Evolutionary conservation across 1,140 invertebrate species (phyloP), one percentile per base, ranked within the genome.

Genomic region (Yoshiicerus persimilis): DNA sequence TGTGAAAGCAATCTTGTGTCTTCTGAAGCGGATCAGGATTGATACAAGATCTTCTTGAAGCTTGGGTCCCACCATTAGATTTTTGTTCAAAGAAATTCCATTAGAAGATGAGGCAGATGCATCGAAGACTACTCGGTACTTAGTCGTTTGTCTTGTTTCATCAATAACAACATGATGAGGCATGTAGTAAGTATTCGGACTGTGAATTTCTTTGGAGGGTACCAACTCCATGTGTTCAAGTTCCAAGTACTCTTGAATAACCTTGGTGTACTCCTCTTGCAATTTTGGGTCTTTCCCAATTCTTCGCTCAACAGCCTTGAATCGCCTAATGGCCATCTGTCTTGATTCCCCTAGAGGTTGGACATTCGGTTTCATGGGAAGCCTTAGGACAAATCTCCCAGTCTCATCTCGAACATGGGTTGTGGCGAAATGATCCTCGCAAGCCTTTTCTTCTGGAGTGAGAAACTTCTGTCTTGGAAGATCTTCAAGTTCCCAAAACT

Each of bases 71-170:
- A 90, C 83, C 38, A 91, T 80, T 20, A 92, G 89, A 16, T 91
- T 90, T 80, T 93, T 91, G 85, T 93, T 93, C 77, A 93, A 23
- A 70, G 92, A 91, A 2, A 89, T 38, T 2, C 89, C 89, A n/a
- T 84, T 90, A 10, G 84, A 34, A 0, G 88, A 36, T 86, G 92
- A 88, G 10, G 90, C 91, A 66, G 91, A 92, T 0, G 90, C 92
- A 89, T 93, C 91, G 62, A 92, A 92, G 0, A 93, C 92, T 1
- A 92, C 91, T 4, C 92, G 83, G 0, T 93, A 34, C 41, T 91
- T 92, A 0, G 91, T 91, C 0, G 90, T 91, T 10, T 75, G 30
- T 23, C 90, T 91, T 4, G 87, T 34, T 4, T 85, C 70, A 75
- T 90, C 89, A 1, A 91, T 9, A 0, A 93, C 91, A 0, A 89